A percentile compares a stretch with the other conserved stretches of the same genome.
Conservation (phyloP, 64 coral and sea anemone genomes). For the Dendronephthya gigantea region DNA sequence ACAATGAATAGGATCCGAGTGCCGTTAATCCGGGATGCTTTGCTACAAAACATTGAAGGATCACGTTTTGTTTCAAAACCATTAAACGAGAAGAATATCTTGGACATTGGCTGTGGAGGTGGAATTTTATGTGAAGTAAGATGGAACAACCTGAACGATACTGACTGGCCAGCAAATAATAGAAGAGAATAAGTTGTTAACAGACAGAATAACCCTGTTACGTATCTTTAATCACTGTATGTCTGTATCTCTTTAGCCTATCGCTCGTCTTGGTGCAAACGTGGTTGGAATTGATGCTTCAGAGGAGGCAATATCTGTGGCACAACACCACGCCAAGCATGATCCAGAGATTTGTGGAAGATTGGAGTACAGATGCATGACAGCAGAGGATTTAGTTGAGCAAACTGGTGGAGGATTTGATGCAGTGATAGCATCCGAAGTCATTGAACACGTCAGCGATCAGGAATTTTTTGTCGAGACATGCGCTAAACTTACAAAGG, state of each 20-base stretch:
- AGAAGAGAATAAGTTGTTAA: no score
- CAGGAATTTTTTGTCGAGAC: conserved; percentile 56
- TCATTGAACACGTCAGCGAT: conserved; percentile 89
- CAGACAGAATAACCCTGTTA: no score
- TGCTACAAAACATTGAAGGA: conserved; percentile 33
- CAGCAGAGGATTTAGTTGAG: conserved; percentile 63
- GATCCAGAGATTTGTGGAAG: conserved; percentile 43
- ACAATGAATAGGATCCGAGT: conserved; percentile 89
- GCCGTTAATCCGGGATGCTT: conserved; percentile 58
- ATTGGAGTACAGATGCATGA: conserved; percentile 56
- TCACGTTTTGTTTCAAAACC: conserved; percentile 27
- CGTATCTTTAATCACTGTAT: no score
- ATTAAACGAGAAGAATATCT: conserved; percentile 44
- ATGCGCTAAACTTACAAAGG: conserved; percentile 54
- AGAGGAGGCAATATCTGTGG: conserved; percentile 54
- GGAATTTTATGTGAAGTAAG: conserved; percentile 74
- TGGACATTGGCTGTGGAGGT: conserved; percentile 92
- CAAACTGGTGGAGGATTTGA: conserved; percentile 45
- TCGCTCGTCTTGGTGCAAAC: conserved; percentile 81
- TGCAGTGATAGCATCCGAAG: conserved; percentile 82
- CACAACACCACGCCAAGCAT: conserved; percentile 56
- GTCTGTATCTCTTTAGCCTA: conserved; percentile 27
- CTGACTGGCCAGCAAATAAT: no score
- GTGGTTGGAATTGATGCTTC: conserved; percentile 94
- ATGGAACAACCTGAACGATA: neutral